Percentiles rank a stretch among this genome's conserved stretches.
Conservation (phyloP, 1,140 invertebrate genomes). For the Drosophila lowei region DNA sequence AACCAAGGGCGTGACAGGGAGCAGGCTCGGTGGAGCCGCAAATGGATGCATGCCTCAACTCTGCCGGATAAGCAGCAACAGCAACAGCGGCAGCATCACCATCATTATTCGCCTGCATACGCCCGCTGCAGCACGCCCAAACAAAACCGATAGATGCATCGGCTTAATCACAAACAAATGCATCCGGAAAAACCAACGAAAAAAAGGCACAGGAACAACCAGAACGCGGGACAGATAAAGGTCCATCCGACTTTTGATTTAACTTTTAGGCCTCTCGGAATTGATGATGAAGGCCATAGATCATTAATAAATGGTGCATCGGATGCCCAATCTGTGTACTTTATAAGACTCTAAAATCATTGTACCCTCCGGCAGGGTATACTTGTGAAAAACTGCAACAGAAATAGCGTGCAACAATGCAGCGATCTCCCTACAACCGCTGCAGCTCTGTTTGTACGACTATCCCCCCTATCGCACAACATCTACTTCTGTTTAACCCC, state of each 20-base stretch:
- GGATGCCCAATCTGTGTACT: no score
- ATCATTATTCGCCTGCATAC: conserved; percentile 36
- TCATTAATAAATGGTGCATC: background rate
- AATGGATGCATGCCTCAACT: conserved; percentile 32
- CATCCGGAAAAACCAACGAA: conserved; percentile 45
- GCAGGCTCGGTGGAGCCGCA: background rate
- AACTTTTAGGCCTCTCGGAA: background rate
- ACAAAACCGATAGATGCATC: conserved; percentile 53
- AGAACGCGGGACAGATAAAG: no score
- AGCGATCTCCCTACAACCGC: no score
- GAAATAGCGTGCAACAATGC: no score
- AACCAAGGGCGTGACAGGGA: background rate
- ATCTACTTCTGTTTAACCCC: no score
- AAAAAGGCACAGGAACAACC: background rate
- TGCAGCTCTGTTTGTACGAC: background rate
- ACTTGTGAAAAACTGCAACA: conserved; percentile 1
- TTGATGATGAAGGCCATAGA: background rate
- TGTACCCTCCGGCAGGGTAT: no score
- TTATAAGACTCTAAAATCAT: background rate
- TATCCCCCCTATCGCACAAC: no score
- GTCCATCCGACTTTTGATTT: no score
- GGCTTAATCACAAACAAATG: conserved; percentile 75
- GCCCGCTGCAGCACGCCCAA: conserved; percentile 52
- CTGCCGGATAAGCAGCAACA: conserved; percentile 28
- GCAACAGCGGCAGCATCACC: no score